Evolutionary conservation across 2,113 vertebrate genomes (phyloP), one percentile per base, ranked within the genome.

Genomic region (Dryoscopus gambensis): DNA sequence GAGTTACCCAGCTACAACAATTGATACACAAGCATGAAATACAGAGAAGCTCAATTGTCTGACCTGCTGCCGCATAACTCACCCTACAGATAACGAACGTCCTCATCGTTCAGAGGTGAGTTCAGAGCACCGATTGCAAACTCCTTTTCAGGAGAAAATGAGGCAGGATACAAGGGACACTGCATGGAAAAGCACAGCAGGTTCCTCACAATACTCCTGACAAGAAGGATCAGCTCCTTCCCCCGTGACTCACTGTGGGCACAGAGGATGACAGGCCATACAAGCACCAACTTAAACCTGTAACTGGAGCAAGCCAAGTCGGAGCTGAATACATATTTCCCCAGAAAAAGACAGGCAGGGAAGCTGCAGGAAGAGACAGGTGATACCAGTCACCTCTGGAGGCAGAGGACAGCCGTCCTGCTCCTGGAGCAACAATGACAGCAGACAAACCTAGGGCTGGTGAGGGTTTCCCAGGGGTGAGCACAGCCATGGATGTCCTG

Each of bases 101-200:
- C 33, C 15, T 11, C 4, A 1, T 6, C 2, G 0, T 5, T 49
- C 40, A 40, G 42, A 22, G n/a, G 12, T 0, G 3, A 50, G 25
- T 13, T 17, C 31, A 25, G 60, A 90, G 64, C 56, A 10, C 24
- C 13, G 40, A 40, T 2, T n/a, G 76, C 20, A 63, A 76, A 22
- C 40, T 24, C 31, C 59, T 42, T 47, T 49, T 20, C 0, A 2
- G 79, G 7, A 55, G 27, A 44, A 53, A 65, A 73, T 4, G 18
- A 9, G 37, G 63, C 3, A 60, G 49, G 71, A 56, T 35, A 31
- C 42, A 30, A 74, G 64, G 31, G 39, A 59, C 5, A 13, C 21
- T n/a, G 52, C 30, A 47, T 24, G 27, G 39, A 31, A 81, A 76
- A 85, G 39, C 30, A 79, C 31, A 33, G 85, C 71, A 53, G 39